A percentile compares a stretch with the other conserved stretches of the same genome.
These are phyloP conservation scores for Caenorhabditis brenneri DNA, from an alignment of 1,140 invertebrate species.

Conservation along the genomic window DNA sequence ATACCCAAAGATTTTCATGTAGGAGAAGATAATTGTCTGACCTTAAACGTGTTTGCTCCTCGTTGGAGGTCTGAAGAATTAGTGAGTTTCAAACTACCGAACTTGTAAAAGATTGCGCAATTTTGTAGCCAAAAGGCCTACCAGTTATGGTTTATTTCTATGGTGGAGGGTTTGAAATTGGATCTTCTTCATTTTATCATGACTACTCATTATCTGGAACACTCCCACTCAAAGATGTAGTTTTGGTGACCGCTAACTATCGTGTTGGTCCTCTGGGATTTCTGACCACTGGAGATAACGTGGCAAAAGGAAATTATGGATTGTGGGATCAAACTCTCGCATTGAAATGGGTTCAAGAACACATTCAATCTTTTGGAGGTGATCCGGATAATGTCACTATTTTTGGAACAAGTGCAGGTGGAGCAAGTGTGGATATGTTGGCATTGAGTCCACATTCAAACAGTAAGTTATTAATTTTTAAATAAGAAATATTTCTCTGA, in stretches of 20 bases:
- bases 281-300: conserved; percentile 65
- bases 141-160: conserved; percentile 96
- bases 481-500: neutral
- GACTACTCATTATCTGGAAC: conserved; percentile 77
- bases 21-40: conserved; percentile 92
- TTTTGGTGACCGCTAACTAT: conserved; percentile 57
- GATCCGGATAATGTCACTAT: conserved; percentile 74
- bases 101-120: neutral
- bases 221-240: conserved; percentile 73
- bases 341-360: conserved; percentile 70
- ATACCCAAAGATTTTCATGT: too few species aligned
- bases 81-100: neutral
- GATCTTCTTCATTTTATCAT: conserved; percentile 74
- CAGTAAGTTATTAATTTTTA: conserved; percentile 71
- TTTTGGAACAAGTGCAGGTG: conserved; percentile 77
- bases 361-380: conserved; percentile 70
- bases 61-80: conserved; percentile 65
- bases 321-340: conserved; percentile 70
- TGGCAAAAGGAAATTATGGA: conserved; percentile 69
- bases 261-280: conserved; percentile 60
- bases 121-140: conserved; percentile 46
- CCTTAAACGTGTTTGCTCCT: conserved; percentile 85
- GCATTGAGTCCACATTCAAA: conserved; percentile 82
- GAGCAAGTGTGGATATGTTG: conserved; percentile 81
- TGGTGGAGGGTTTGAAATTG: conserved; percentile 82